phyloP scores from a whole-genome alignment of 2,797 vertebrate species.

The Sphaeramia orbicularis region DNA sequence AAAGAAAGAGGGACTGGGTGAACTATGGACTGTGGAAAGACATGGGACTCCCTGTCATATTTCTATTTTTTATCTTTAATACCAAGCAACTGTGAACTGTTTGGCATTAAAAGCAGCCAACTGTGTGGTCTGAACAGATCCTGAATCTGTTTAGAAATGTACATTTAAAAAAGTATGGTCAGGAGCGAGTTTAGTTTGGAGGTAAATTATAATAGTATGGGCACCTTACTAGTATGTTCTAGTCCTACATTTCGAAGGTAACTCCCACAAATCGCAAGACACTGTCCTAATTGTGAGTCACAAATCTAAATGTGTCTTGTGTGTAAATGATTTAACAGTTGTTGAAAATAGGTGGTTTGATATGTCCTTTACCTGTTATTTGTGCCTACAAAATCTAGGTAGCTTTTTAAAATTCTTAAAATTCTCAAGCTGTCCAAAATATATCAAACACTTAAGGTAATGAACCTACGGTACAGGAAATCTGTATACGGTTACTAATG shows the following conservation, averaged over 20 bases:
- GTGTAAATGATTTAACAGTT: constrained; percentile 77
- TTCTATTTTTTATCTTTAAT: constrained; percentile 72
- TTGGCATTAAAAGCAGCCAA: constrained; percentile 26
- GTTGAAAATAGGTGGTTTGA: constrained; percentile 56
- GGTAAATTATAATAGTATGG: constrained; percentile 45
- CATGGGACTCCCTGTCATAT: constrained; percentile 45
- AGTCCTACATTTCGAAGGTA: constrained; percentile 43
- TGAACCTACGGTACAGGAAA: constrained; percentile 33
- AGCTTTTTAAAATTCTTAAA: constrained; percentile 37
- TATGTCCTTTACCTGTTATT: constrained; percentile 40
- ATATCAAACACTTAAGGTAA: constrained; percentile 35
- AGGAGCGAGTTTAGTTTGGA: constrained; percentile 32
- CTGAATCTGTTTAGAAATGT: constrained; percentile 34
- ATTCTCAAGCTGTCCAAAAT: constrained; percentile 48
- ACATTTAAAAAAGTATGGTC: constrained; percentile 44
- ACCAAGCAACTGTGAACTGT: constrained; percentile 75
- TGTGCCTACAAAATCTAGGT: constrained; percentile 51
- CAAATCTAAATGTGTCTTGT: constrained; percentile 71
- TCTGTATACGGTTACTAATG: constrained; percentile 43
- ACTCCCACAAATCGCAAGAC: constrained; percentile 36
- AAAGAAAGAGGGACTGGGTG: constrained; percentile 34
- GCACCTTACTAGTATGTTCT: constrained; percentile 64
- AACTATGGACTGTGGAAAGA: constrained; percentile 49
- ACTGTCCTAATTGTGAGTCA: constrained; percentile 54
- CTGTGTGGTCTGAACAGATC: constrained; percentile 34